phyloP scores from a whole-genome alignment of 2,113 vertebrate genomes.

The Osmerus mordax region DNA sequence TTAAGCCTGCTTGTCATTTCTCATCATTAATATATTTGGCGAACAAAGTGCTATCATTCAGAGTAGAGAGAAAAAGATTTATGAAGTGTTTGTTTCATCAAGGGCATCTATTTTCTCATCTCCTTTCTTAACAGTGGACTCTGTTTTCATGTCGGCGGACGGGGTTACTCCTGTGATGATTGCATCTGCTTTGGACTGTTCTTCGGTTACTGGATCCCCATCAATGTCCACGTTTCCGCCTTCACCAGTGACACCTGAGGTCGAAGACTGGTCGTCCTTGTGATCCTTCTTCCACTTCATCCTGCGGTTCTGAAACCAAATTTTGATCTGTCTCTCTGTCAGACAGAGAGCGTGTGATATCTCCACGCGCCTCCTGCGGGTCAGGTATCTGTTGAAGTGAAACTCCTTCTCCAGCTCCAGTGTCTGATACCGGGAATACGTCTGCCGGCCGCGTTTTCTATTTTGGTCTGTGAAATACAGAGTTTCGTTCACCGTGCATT shows the following conservation, averaged over 20 bases:
- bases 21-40: constrained; percentile 4
- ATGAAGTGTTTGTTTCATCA: constrained; percentile 12
- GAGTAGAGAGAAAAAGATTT: neutral
- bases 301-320: constrained; percentile 91
- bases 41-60: constrained; percentile 14
- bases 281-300: constrained; percentile 96
- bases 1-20: constrained; percentile 22
- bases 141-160: constrained; percentile 7
- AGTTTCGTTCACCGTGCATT: too few relatives aligned
- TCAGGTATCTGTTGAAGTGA: constrained; percentile 90
- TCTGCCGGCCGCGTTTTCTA: constrained; percentile 86
- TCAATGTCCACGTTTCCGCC: constrained; percentile 12
- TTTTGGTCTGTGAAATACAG: constrained; percentile 74
- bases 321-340: constrained; percentile 89
- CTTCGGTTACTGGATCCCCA: constrained; percentile 6
- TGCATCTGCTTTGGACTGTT: constrained; percentile 4
- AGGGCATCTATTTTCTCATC: constrained; percentile 13
- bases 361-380: constrained; percentile 82
- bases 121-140: constrained; percentile 39
- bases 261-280: constrained; percentile 34
- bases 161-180: constrained; percentile 14
- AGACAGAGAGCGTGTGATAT: constrained; percentile 84
- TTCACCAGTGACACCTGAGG: neutral
- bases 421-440: constrained; percentile 89
- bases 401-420: constrained; percentile 93